phyloP scores from a whole-genome alignment of 53 echinoderm and acorn worm genomes.

The Zoroaster sp. region DNA sequence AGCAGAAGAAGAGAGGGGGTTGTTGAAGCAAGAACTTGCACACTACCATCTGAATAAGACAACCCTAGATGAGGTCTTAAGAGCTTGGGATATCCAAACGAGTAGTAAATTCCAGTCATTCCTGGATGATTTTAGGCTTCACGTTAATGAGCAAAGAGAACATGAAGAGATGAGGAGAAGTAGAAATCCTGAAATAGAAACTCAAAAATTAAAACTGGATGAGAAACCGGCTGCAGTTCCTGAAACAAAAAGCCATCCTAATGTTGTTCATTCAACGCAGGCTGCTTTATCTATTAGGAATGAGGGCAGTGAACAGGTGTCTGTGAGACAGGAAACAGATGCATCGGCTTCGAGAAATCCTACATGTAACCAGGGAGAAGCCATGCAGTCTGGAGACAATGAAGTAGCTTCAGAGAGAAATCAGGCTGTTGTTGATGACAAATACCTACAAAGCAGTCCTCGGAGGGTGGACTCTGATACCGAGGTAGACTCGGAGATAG shows the following conservation, averaged over 20 bases:
- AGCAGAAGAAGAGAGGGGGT: conserved; percentile 64
- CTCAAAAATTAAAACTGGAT: neutral
- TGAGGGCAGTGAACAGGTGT: neutral
- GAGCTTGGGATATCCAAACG: conserved; percentile 44
- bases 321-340: neutral
- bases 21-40: conserved; percentile 58
- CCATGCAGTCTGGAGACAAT: neutral
- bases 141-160: conserved; percentile 5
- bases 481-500: conserved; percentile 37
- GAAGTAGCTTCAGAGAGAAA: neutral
- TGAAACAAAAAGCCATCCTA: neutral
- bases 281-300: neutral
- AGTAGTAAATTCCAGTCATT: conserved; percentile 30
- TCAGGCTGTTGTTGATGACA: conserved; percentile 15
- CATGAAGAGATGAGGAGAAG: neutral
- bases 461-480: conserved; percentile 12
- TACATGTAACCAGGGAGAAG: neutral
- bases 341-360: neutral
- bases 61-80: conserved; percentile 42
- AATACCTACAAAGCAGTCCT: conserved; percentile 25
- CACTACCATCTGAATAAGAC: conserved; percentile 48
- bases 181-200: neutral
- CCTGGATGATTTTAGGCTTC: conserved; percentile 44
- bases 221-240: neutral
- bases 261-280: neutral